Conservation (phyloP, 2,888 invertebrate genomes). For the Helleia helle region DNA sequence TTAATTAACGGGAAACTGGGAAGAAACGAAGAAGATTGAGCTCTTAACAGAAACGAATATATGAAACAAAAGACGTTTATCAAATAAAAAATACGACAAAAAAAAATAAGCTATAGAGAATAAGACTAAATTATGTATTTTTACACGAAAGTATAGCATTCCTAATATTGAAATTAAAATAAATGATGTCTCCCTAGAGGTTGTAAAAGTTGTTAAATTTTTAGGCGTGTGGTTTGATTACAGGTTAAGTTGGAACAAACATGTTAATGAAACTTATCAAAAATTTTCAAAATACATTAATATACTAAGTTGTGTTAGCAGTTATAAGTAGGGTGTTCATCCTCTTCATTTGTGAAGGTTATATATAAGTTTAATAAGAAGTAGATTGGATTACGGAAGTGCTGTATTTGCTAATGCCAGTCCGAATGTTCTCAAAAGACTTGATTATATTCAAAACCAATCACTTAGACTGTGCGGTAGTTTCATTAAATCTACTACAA, state of each 20-base stretch:
- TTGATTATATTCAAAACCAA: conserved; percentile 1
- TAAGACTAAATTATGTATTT: conserved; percentile 1
- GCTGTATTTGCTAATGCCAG: not conserved
- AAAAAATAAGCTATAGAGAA: not conserved
- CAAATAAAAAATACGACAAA: too few relatives aligned
- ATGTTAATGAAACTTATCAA: not conserved
- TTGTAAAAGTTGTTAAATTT: conserved; percentile 2
- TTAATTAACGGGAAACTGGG: too few relatives aligned
- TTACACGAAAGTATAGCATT: not conserved
- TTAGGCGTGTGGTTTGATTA: not conserved
- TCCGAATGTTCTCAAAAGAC: not conserved
- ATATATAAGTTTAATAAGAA: not conserved
- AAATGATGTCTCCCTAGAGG: not conserved
- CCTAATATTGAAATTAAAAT: not conserved
- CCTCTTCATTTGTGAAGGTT: too few relatives aligned
- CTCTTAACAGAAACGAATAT: too few relatives aligned
- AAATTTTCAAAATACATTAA: conserved; percentile 1
- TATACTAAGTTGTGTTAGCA: not conserved
- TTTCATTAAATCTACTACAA: conserved; percentile 1
- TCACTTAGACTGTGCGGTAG: conserved; percentile 3
- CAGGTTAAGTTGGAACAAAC: not conserved
- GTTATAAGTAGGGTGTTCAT: conserved; percentile 5
- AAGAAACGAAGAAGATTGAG: too few relatives aligned
- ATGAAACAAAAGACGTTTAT: too few relatives aligned
- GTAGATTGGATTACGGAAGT: not conserved